Percentiles rank a stretch among this genome's conserved stretches.
phyloP scores from a whole-genome alignment of 2,888 invertebrate genomes.

The Drosophila parthenogenetica region DNA sequence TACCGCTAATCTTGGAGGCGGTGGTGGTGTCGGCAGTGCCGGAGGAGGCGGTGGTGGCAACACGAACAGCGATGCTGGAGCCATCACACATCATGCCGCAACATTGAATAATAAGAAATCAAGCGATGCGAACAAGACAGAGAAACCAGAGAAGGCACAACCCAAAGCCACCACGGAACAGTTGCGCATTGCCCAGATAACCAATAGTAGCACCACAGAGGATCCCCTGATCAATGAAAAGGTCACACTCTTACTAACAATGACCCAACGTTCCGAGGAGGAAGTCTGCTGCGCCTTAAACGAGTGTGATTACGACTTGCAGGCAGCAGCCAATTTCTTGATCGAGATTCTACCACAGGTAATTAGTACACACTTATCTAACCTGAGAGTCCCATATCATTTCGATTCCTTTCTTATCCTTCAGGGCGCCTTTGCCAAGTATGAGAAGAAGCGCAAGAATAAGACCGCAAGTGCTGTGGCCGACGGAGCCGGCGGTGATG shows the following conservation, averaged over 20 bases:
- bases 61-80: slow-evolving; percentile 61
- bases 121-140: slow-evolving; percentile 87
- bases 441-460: slow-evolving; percentile 94
- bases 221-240: slow-evolving; percentile 88
- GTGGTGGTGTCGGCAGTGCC: slow-evolving; percentile 82
- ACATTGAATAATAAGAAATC: slow-evolving; percentile 85
- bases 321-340: slow-evolving; percentile 87
- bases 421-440: slow-evolving; percentile 94
- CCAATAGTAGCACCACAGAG: slow-evolving; percentile 88
- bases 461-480: slow-evolving; percentile 88
- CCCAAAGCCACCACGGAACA: slow-evolving; percentile 92
- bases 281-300: slow-evolving; percentile 96
- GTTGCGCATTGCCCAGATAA: slow-evolving; percentile 93
- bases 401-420: background rate
- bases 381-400: background rate
- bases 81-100: slow-evolving; percentile 77
- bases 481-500: slow-evolving; percentile 85
- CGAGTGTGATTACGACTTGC: slow-evolving; percentile 95
- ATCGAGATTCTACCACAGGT: slow-evolving; percentile 85
- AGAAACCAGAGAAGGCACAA: slow-evolving; percentile 86
- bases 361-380: too few species aligned
- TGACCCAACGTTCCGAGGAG: slow-evolving; percentile 95
- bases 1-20: slow-evolving; percentile 81
- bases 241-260: slow-evolving; percentile 94
- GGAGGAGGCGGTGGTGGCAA: slow-evolving; percentile 83